Base-by-base conservation (phyloP, 2,797 vertebrate species). In the Tangara arthus region DNA sequence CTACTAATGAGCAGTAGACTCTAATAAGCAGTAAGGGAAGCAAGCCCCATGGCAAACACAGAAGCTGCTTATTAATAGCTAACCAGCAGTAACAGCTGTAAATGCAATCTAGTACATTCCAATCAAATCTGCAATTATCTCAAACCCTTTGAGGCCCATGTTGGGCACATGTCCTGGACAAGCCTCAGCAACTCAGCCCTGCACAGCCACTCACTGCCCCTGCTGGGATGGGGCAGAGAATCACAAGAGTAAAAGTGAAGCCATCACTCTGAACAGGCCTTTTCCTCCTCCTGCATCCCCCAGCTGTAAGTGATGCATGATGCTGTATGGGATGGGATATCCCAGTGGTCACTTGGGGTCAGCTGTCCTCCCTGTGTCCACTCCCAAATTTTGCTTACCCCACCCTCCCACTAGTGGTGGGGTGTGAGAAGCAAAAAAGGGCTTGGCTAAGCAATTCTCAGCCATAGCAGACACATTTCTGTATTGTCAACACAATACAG, bases 121-220 rank as follows among this genome's bases (percentile, higher is more conserved):
- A 78, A 7, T 65, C 26, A 71, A 59, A 35, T 47, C 34, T 66
- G 15, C 24, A 78, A 65, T 60, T 78, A 72, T 28, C 66, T 60
- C 0, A 0, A 65, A 12, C 15, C 13, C 80, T 66, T 52, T n/a
- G 46, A 65, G 73, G 55, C 27, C 39, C 19, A 5, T 0, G 8
- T 5, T 39, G 39, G 27, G 34, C 22, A 60, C 3, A 1, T 32
- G 44, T 39, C 65, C 27, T 47, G 39, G 46, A 34, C 32, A 34
- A 72, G n/a, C 15, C 13, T 19, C 46, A 60, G 59, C 27, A 71
- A 12, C 52, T 53, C 52, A 35, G 15, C 34, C 11, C 39, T 26
- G 16, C 21, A 4, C 26, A 64, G 24, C 46, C 44, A 16, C n/a
- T 50, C 44, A 7, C 26, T 72, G 5, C 6, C 9, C 11, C 6